Evolutionary conservation across 2,797 vertebrate species (phyloP), one percentile per base, ranked within the genome.

Genomic region (Myotis findleyi): DNA sequence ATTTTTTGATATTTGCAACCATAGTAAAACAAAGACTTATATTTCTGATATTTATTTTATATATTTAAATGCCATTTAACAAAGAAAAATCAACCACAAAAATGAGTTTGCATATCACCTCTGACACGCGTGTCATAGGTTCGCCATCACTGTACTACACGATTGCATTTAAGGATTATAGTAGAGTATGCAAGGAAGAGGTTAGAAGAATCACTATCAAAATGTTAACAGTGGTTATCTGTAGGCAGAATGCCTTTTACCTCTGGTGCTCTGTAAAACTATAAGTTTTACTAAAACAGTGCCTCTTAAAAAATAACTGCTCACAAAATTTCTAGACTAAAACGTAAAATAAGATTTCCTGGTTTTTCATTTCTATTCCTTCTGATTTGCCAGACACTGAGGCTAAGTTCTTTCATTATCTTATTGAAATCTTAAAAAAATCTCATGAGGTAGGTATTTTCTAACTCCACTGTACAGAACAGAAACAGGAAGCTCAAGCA

Each of bases 401-500:
- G 4, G 71, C 27, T 41, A 87, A 47, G 14, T 51, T 81, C 41
- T 84, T 89, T 73, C 69, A 73, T 59, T 51, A 77, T 21, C 33
- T 72, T 75, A 92, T 1, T 80, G 38, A 93, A 94, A 92, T 25
- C 6, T 76, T 76, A 30, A 87, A 41, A 59, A 53, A 93, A 88
- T 27, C 18, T 71, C 82, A 53, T 59, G 49, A 95, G 38, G 53
- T n/a, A 95, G 91, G 53, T 41, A 92, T 89, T 71, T 94, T 62
- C 91, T 85, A 81, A 89, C 41, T 30, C 83, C 66, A 72, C 44
- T 93, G 89, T 85, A 94, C 12, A 92, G 20, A 95, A 81, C 7
- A 93, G 41, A 88, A 95, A 95, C 79, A 68, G 38, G 30, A 55
- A n/a, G 51, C 49, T 83, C 33, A 62, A 81, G 30, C 6, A 91